These are phyloP conservation scores for Caradrina kadenii DNA, from an alignment of 2,888 invertebrate genomes.

Conservation along the genomic window DNA sequence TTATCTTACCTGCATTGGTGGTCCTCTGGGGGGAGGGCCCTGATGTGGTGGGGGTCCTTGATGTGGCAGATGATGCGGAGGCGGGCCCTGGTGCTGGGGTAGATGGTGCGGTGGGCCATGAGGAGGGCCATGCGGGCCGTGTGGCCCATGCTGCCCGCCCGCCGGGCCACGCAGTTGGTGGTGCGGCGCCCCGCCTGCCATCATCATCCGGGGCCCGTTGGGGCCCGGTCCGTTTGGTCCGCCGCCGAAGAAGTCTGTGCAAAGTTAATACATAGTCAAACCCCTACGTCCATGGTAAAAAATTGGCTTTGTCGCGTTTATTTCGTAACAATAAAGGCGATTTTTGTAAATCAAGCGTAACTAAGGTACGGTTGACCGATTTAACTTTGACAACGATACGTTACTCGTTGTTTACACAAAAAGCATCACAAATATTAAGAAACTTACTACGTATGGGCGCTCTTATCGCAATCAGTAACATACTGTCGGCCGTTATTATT, in stretches of 20 bases:
- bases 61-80: conserved; percentile 83
- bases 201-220: conserved; percentile 83
- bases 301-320: background rate
- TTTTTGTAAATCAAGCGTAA: background rate
- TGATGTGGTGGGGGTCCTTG: conserved; percentile 90
- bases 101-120: conserved; percentile 84
- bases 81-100: conserved; percentile 86
- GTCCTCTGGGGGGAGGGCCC: conserved; percentile 90
- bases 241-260: conserved; percentile 86
- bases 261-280: conserved; percentile 20
- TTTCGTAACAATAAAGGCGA: background rate
- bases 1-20: conserved; percentile 89
- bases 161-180: conserved; percentile 65
- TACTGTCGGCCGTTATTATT: conserved; percentile 7
- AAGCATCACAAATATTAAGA: background rate
- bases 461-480: conserved; percentile 35
- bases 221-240: conserved; percentile 87
- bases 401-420: conserved; percentile 11
- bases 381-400: conserved; percentile 2
- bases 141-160: conserved; percentile 77
- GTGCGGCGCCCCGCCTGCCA: conserved; percentile 68
- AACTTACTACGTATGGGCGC: conserved; percentile 4
- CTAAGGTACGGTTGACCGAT: background rate
- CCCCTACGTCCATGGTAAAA: background rate
- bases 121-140: conserved; percentile 85